Evolutionary conservation across 92 coral and sea anemone genomes (phyloP).

Genomic region (Actinernus sp.): DNA sequence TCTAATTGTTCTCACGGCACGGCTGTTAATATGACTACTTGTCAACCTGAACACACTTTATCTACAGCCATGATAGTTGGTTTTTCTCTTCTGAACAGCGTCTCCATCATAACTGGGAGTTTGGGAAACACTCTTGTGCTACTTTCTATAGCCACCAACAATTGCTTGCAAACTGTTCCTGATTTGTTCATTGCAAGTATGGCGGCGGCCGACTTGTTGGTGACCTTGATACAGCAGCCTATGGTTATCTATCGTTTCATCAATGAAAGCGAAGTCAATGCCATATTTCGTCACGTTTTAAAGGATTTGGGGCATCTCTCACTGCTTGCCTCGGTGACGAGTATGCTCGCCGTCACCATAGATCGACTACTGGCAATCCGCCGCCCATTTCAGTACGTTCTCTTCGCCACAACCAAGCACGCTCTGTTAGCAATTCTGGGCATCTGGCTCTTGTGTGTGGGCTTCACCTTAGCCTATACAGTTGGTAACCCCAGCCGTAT

Average conservation of each 20-base stretch:
- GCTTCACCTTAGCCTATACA: background rate
- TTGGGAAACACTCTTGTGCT: constrained; percentile 42
- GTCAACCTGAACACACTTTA: background rate
- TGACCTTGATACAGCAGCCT: constrained; percentile 41
- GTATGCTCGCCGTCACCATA: constrained; percentile 41
- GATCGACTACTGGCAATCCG: constrained; percentile 52
- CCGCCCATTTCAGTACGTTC: constrained; percentile 22
- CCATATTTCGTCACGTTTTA: constrained; percentile 7
- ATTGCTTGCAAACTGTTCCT: constrained; percentile 18
- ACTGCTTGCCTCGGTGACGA: constrained; percentile 47
- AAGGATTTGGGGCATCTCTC: constrained; percentile 16
- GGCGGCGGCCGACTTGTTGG: constrained; percentile 44
- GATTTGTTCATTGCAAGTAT: constrained; percentile 46
- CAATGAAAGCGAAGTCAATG: background rate
- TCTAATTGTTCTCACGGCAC: no score
- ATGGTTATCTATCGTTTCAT: constrained; percentile 16
- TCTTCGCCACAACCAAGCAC: constrained; percentile 9
- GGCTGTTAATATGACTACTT: no score
- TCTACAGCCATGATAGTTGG: constrained; percentile 1
- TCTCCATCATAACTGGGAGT: constrained; percentile 20
- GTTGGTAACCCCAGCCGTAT: background rate
- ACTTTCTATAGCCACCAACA: constrained; percentile 12
- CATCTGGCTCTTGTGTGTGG: constrained; percentile 20
- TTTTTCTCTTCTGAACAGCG: constrained; percentile 24
- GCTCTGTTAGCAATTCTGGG: constrained; percentile 8